These are phyloP conservation scores for Pantherophis alleghaniensis DNA, from an alignment of 2,797 vertebrate species.

Conservation along the genomic window DNA sequence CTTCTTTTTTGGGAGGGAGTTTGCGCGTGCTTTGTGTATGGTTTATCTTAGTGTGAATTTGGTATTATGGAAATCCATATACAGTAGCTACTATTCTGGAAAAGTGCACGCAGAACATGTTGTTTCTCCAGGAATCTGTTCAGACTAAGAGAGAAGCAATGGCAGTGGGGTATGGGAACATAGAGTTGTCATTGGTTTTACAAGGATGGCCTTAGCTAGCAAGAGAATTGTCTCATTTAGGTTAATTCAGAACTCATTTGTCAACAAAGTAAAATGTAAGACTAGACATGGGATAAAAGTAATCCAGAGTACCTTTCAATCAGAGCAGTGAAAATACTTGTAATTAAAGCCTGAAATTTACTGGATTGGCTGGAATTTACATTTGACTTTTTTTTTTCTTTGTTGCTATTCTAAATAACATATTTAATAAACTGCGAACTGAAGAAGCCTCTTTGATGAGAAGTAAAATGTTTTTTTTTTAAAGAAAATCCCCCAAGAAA, in stretches of 20 bases:
- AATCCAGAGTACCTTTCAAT: not conserved
- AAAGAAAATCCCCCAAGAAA: not conserved
- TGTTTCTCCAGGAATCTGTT: not conserved
- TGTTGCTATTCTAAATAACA: not conserved
- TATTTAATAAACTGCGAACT: not conserved
- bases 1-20: not conserved
- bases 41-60: not conserved
- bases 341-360: not conserved
- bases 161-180: not conserved
- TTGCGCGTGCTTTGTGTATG: not conserved
- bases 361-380: not conserved
- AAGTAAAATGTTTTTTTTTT: not conserved
- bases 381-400: not conserved
- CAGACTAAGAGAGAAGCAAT: not conserved
- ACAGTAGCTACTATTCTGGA: not conserved
- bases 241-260: not conserved
- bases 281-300: not conserved
- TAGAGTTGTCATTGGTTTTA: not conserved
- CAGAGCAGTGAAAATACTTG: not conserved
- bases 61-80: not conserved
- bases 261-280: not conserved
- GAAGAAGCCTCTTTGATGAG: not conserved
- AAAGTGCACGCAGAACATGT: not conserved
- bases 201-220: not conserved
- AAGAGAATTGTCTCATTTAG: not conserved